Conservation (phyloP, 2,113 vertebrate genomes). For the Capreolus pygargus region DNA sequence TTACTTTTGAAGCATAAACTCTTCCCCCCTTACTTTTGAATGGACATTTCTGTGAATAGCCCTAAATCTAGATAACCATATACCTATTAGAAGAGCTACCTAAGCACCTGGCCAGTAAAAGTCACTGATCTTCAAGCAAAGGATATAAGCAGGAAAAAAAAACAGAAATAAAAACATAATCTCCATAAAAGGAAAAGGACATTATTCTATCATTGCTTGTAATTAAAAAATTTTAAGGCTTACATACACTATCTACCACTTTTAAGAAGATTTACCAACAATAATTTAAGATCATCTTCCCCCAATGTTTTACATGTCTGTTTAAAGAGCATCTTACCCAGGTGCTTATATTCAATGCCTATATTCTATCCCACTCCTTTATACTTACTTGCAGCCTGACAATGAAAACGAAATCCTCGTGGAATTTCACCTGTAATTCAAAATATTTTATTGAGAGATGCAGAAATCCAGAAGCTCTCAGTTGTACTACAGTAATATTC, state of each 20-base stretch:
- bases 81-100: background rate
- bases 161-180: background rate
- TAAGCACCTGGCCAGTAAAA: background rate
- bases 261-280: background rate
- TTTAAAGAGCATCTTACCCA: background rate
- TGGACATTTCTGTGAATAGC: background rate
- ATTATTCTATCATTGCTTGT: background rate
- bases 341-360: background rate
- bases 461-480: background rate
- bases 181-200: background rate
- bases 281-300: background rate
- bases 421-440: constrained; percentile 81
- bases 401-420: constrained; percentile 86
- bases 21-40: background rate
- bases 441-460: constrained; percentile 19
- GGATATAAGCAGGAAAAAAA: background rate
- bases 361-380: background rate
- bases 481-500: background rate
- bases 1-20: background rate
- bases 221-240: background rate
- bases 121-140: background rate
- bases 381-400: constrained; percentile 84
- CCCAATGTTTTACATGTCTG: background rate
- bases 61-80: background rate
- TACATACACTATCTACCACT: background rate